phyloP scores from a whole-genome alignment of 1,140 invertebrate species.

The Tetramorium parvispinum region DNA sequence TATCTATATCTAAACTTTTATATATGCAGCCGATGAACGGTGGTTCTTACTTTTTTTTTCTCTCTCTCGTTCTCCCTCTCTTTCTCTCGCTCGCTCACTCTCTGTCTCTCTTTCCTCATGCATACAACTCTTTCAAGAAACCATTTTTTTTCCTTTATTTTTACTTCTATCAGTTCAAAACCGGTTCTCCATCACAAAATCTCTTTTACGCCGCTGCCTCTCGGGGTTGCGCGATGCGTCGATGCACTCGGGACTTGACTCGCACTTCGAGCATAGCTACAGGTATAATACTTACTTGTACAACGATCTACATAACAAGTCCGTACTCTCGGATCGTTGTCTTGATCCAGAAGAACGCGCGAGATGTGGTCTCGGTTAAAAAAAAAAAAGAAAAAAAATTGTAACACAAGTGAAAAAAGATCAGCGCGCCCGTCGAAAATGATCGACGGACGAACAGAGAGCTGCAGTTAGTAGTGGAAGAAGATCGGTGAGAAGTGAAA shows the following conservation, averaged over 20 bases:
- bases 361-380: not conserved
- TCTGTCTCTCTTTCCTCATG: not conserved
- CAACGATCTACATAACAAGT: slow-evolving; percentile 12
- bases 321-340: not conserved
- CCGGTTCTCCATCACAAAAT: not conserved
- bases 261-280: slow-evolving; percentile 10
- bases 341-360: not conserved
- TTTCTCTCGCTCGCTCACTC: no score
- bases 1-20: slow-evolving; percentile 4
- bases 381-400: not conserved
- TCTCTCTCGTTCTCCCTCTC: not conserved
- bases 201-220: not conserved
- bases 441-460: not conserved
- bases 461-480: slow-evolving; percentile 20
- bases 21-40: not conserved
- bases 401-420: not conserved
- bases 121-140: not conserved
- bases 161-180: slow-evolving; percentile 12
- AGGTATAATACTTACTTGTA: slow-evolving; percentile 36
- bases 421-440: not conserved
- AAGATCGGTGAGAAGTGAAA: slow-evolving; percentile 35
- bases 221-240: not conserved
- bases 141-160: not conserved
- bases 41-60: not conserved
- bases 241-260: not conserved